Percentiles rank a stretch among this genome's conserved stretches.
These are phyloP conservation scores for Phylloscopus whistleri DNA, from an alignment of 2,113 vertebrate species.

Conservation along the genomic window DNA sequence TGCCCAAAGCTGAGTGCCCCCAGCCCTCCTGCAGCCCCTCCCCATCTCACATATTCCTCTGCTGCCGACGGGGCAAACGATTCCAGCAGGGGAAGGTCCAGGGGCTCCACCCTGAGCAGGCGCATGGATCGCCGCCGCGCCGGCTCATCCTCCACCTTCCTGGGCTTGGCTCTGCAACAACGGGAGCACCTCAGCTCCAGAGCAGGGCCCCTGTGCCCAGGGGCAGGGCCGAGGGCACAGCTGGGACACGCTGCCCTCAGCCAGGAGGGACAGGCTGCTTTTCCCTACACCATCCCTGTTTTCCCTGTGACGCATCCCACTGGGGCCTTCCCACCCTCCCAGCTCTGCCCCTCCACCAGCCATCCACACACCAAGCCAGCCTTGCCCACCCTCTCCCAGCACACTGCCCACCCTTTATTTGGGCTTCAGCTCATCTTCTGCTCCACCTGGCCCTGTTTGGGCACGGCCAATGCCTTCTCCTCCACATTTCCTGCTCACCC, in stretches of 20 bases:
- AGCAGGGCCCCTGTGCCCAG: rapidly evolving
- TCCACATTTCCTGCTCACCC: too few relatives aligned
- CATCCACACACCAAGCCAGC: background rate
- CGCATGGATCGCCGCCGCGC: slow-evolving; percentile 71
- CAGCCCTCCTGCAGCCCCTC: background rate
- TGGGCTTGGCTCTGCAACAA: slow-evolving; percentile 55
- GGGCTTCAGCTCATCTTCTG: background rate
- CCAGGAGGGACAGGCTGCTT: background rate
- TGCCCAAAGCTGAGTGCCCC: background rate
- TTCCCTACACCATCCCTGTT: background rate
- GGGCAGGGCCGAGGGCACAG: background rate
- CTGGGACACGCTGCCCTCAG: background rate
- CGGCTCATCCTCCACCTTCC: slow-evolving; percentile 37
- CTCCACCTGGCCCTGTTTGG: background rate
- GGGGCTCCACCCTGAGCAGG: slow-evolving; percentile 51
- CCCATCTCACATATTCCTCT: slow-evolving; percentile 63
- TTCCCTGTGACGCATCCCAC: background rate
- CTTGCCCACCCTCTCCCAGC: background rate
- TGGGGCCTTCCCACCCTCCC: background rate
- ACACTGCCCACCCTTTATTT: background rate
- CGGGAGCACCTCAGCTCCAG: rapidly evolving
- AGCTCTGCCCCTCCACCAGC: background rate
- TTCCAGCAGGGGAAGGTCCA: background rate
- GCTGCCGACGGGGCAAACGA: background rate
- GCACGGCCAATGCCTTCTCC: background rate